Evolutionary conservation across 2,888 invertebrate species (phyloP), one percentile per base, ranked within the genome.

Genomic region (Cephus rjabovi): DNA sequence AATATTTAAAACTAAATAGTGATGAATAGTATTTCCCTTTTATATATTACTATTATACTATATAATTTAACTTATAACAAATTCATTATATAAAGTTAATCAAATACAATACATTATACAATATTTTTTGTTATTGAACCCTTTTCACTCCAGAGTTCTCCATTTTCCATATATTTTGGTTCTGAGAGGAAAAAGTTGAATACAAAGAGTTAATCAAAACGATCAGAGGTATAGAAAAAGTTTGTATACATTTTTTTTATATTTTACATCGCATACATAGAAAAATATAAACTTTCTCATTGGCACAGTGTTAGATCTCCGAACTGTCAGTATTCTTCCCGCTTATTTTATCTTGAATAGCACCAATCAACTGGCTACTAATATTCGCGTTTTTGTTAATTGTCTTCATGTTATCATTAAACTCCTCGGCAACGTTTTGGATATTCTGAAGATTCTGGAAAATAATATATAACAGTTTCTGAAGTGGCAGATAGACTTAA

Each of bases 371-470:
- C 69, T 75, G 77, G 34, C 69, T 69, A 6, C 77, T 79, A 4
- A 73, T 37, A 11, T 37, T 69, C 74, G 83, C 79, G 71, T 81
- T 79, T 71, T 76, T 77, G 23, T 82, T 75, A 12, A 81, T 11
- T 4, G 56, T 76, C 34, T 69, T 76, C 78, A 83, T 79, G 76
- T 81, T 75, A 34, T 40, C 68, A 69, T 82, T 80, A 12, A 76
- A 75, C n/a, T 75, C 79, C 69, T 79, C 77, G 34, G 81, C 79
- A 33, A 81, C 69, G 34, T 78, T 79, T 76, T 79, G 76, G 33
- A 83, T 79, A 34, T 81, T 78, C 40, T 83, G 81, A 31, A 83
- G 80, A 78, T 83, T 83, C 83, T 83, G 69, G 33, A 81, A 79
- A 71, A 23, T 12, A 31, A n/a, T 69, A 34, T 56, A 56, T 56